Base-by-base conservation (phyloP, 2,888 invertebrate species). In the Erebia ligea region DNA sequence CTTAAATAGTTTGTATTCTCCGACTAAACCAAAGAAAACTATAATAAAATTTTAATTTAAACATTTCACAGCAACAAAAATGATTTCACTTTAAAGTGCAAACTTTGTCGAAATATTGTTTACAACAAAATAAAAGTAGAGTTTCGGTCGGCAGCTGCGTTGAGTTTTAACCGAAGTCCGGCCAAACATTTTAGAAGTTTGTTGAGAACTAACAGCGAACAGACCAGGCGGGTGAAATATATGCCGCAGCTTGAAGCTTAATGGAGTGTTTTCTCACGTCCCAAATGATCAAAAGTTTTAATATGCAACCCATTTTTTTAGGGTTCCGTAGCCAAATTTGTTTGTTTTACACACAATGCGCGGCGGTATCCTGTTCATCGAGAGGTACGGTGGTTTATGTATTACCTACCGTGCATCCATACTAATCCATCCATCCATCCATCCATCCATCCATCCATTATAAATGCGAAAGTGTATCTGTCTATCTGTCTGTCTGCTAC, bases 161-260 rank as follows among this genome's bases (percentile, higher is more conserved):
- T 73, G 71, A 75, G 69, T 74, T 74, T 72, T 52, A 62, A 71
- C 74, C 57, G 62, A 72, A 75, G 72, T 75, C 71, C 68, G 69
- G 66, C 61, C 68, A 61, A 71, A 74, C 68, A 75, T 74, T 74
- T 75, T 72, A 69, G 67, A 75, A 75, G 75, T 75, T 75, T 74
- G 75, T 73, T 74, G 61, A 64, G 68, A 74, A 75, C 75, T 74
- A 68, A 4, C 65, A 57, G 68, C 57, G 62, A 62, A 69, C 54
- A 56, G 66, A 69, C 71, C 69, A 68, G 62, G 65, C 61, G 61
- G 40, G 66, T 61, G 62, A 73, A 74, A 73, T 66, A 65, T 70
- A 70, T 21, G 21, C 70, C 40, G 66, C 68, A 70, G 52, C 68
- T 68, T 66, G 68, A 63, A 68, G 56, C 52, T 59, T 67, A 70